These are phyloP conservation scores for Semibalanus balanoides DNA, from an alignment of 1,140 invertebrate species.

Conservation along the genomic window DNA sequence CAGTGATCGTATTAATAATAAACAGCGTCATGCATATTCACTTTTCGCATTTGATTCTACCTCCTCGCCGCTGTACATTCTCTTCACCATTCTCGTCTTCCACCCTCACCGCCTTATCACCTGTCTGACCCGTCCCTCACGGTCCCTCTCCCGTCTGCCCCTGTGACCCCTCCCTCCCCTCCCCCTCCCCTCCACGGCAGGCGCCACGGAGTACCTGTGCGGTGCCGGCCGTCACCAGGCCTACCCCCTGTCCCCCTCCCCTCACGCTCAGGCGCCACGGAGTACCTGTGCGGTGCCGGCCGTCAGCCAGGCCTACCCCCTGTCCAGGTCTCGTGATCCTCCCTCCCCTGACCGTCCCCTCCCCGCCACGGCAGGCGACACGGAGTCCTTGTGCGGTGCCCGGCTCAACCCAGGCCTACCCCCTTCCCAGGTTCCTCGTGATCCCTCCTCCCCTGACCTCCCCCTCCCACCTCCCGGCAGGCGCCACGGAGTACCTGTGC, in stretches of 20 bases:
- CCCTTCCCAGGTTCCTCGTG: constrained; percentile 21
- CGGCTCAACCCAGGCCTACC: constrained; percentile 24
- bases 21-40: too few species aligned
- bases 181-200: constrained; percentile 22
- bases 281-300: background rate
- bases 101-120: too few species aligned
- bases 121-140: background rate
- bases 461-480: too few species aligned
- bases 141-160: background rate
- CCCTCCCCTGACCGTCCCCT: too few species aligned
- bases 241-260: constrained; percentile 43
- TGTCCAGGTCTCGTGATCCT: background rate
- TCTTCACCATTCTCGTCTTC: too few species aligned
- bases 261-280: background rate
- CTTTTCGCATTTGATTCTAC: too few species aligned
- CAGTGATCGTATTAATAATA: too few species aligned
- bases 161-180: background rate
- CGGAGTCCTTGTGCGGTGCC: background rate
- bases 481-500: background rate
- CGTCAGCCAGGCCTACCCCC: constrained; percentile 28
- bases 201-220: constrained; percentile 31
- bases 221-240: constrained; percentile 25
- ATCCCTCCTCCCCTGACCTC: background rate
- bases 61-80: too few species aligned
- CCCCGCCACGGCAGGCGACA: background rate